Conservation (phyloP, 2,888 invertebrate species). For the Rambutsinella grinnellia region DNA sequence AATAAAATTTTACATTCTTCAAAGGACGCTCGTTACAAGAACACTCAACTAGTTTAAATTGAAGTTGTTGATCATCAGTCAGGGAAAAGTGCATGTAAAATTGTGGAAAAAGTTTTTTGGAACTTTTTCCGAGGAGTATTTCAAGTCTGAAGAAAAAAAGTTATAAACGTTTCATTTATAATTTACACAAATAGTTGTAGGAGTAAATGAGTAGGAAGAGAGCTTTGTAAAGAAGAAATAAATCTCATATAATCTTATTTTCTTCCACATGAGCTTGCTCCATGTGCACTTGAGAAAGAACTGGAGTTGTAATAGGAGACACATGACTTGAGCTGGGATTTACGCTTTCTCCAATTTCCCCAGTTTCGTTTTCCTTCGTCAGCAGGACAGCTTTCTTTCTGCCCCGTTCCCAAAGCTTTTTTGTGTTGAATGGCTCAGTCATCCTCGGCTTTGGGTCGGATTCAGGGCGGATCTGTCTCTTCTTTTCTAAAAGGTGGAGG, state of each 20-base stretch:
- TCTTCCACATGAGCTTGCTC: not conserved
- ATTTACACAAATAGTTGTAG: no score
- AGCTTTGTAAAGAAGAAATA: not conserved
- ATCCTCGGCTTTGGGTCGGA: conserved; percentile 3
- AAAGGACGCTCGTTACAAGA: no score
- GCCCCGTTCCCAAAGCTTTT: conserved; percentile 34
- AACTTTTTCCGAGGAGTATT: no score
- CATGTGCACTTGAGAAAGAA: no score
- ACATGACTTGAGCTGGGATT: conserved; percentile 8
- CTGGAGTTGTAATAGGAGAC: conserved; percentile 1
- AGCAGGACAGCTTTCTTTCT: not conserved
- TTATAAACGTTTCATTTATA: no score
- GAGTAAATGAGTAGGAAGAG: not conserved
- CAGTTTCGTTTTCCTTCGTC: not conserved
- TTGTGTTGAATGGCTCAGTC: conserved; percentile 38
- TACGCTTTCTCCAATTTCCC: not conserved
- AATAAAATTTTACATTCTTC: no score
- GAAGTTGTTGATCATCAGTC: no score
- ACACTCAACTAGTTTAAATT: no score
- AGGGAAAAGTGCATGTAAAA: no score
- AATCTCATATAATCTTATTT: not conserved
- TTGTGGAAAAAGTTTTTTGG: no score
- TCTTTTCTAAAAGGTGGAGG: conserved; percentile 14
- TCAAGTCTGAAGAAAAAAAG: no score
- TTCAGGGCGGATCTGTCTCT: conserved; percentile 33